phyloP scores from a whole-genome alignment of 2,113 vertebrate species.

The Henicopernis longicauda region DNA sequence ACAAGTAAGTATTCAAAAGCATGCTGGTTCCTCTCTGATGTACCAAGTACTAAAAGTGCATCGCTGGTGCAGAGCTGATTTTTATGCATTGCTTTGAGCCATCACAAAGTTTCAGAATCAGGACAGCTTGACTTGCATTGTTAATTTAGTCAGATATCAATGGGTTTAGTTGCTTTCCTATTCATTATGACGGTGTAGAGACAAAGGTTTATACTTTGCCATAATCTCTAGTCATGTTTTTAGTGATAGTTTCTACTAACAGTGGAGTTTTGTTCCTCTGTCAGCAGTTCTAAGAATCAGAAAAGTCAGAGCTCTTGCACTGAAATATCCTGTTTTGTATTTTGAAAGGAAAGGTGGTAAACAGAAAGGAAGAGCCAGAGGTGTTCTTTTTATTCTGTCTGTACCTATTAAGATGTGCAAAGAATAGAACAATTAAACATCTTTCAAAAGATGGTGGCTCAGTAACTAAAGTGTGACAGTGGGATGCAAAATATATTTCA shows the following conservation, averaged over 20 bases:
- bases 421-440: not conserved
- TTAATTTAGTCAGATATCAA: not conserved
- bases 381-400: not conserved
- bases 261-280: not conserved
- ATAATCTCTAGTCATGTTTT: not conserved
- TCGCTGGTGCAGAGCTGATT: not conserved
- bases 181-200: not conserved
- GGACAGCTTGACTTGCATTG: not conserved
- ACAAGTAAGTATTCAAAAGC: not conserved
- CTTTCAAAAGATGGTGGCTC: not conserved
- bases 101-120: not conserved
- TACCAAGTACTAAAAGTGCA: not conserved
- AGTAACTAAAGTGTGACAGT: rapidly evolving
- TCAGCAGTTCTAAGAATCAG: not conserved
- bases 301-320: not conserved
- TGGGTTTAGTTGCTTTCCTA: not conserved
- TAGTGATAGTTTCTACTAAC: not conserved
- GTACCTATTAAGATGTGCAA: not conserved
- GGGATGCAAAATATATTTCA: not conserved
- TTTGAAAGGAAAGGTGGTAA: not conserved
- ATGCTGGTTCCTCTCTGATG: not conserved
- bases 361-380: not conserved
- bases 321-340: not conserved
- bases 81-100: not conserved
- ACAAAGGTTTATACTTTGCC: not conserved